These are phyloP conservation scores for Synanthedon vespiformis DNA, from an alignment of 2,888 invertebrate genomes.

Conservation along the genomic window DNA sequence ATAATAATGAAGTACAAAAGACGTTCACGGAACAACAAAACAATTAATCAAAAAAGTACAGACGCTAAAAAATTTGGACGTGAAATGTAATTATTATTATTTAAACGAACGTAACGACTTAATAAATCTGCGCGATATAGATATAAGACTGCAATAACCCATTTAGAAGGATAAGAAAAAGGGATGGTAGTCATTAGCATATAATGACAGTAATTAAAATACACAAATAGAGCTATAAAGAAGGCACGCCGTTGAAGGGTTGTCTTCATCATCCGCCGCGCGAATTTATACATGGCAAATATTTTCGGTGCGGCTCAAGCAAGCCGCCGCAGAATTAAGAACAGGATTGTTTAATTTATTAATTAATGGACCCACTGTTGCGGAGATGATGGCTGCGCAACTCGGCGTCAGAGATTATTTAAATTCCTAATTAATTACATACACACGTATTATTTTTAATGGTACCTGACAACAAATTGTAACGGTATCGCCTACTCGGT, in stretches of 20 bases:
- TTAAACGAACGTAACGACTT: conserved; percentile 61
- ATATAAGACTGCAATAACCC: conserved; percentile 67
- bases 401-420: conserved; percentile 4
- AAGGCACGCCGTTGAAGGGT: conserved; percentile 65
- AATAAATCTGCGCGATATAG: conserved; percentile 51
- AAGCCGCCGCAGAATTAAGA: conserved; percentile 51
- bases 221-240: conserved; percentile 78
- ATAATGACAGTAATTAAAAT: conserved; percentile 81
- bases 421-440: not conserved
- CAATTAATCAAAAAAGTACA: conserved; percentile 61
- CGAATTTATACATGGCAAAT: conserved; percentile 68
- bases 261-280: conserved; percentile 63
- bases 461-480: too few relatives aligned
- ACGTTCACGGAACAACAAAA: conserved; percentile 39
- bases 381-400: conserved; percentile 28
- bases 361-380: conserved; percentile 62
- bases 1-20: conserved; percentile 57
- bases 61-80: conserved; percentile 36
- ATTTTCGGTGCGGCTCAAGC: conserved; percentile 58
- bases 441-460: not conserved
- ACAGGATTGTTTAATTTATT: conserved; percentile 66
- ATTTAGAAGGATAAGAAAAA: conserved; percentile 71
- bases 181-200: conserved; percentile 71
- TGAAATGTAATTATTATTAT: conserved; percentile 51
- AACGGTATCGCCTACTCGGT: too few relatives aligned